Evolutionary conservation across 2,888 invertebrate species (phyloP).

Genomic region (Imbricaverruca yamaguchii): DNA sequence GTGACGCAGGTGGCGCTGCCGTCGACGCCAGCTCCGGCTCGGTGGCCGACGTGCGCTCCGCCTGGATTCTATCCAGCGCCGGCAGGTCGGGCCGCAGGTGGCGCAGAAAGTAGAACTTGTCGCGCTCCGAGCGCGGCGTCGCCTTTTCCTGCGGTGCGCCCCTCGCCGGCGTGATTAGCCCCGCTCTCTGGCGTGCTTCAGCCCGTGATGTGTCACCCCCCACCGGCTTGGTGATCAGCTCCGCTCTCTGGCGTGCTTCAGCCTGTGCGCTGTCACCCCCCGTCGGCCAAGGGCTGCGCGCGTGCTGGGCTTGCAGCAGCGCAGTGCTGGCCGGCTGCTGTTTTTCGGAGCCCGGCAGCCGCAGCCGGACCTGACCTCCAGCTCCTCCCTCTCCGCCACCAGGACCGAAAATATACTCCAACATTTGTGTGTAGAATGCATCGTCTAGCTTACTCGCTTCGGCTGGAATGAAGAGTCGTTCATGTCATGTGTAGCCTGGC

Average conservation of each 20-base stretch:
- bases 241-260: too few relatives aligned
- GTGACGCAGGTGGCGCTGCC: neutral
- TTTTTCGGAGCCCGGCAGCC: too few relatives aligned
- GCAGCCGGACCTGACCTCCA: too few relatives aligned
- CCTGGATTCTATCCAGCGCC: neutral
- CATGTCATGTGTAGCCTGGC: too few relatives aligned
- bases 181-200: too few relatives aligned
- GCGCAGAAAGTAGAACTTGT: conserved; percentile 1
- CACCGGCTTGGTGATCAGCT: too few relatives aligned
- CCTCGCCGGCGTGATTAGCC: neutral
- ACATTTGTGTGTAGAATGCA: neutral
- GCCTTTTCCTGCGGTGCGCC: neutral
- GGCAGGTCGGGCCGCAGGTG: conserved; percentile 11
- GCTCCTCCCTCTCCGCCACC: neutral
- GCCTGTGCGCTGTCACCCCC: too few relatives aligned
- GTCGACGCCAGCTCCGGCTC: neutral
- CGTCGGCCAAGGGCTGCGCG: too few relatives aligned
- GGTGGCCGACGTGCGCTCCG: neutral
- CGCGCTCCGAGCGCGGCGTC: neutral
- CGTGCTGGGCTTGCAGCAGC: too few relatives aligned
- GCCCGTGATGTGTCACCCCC: too few relatives aligned
- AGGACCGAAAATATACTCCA: neutral
- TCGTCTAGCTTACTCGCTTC: neutral
- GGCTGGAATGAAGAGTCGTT: neutral
- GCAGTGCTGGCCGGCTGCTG: too few relatives aligned